phyloP scores from a whole-genome alignment of 2,113 vertebrate genomes.

The Protobothrops flavoviridis region DNA sequence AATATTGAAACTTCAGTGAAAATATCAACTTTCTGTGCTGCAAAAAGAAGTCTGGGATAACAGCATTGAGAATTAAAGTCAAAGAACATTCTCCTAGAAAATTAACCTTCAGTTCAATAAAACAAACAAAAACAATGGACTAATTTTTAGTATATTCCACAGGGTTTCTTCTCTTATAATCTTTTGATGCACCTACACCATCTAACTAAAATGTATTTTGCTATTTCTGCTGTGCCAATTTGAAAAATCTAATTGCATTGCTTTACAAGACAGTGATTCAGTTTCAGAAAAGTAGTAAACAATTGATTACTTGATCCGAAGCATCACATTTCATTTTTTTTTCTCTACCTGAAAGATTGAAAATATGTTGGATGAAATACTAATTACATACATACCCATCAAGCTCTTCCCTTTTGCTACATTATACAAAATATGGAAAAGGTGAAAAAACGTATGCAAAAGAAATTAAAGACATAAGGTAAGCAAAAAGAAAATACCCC shows the following conservation, averaged over 20 bases:
- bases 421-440: neutral
- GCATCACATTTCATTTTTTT: neutral
- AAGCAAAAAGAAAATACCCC: neutral
- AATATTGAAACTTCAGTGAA: neutral
- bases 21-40: neutral
- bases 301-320: conserved; percentile 3
- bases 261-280: conserved; percentile 27
- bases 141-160: neutral
- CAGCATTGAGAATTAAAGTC: neutral
- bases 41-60: neutral
- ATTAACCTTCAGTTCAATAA: conserved; percentile 14
- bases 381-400: neutral
- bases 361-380: neutral
- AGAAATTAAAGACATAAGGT: neutral
- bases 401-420: neutral
- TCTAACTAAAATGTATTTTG: neutral
- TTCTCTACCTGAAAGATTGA: conserved; percentile 11
- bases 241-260: conserved; percentile 10
- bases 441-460: neutral
- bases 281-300: conserved; percentile 26
- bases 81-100: conserved; percentile 20
- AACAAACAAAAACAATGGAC: neutral
- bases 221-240: neutral
- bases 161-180: neutral
- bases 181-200: conserved; percentile 11